phyloP scores from a whole-genome alignment of 2,888 invertebrate species.

The Ormyrus thymus region DNA sequence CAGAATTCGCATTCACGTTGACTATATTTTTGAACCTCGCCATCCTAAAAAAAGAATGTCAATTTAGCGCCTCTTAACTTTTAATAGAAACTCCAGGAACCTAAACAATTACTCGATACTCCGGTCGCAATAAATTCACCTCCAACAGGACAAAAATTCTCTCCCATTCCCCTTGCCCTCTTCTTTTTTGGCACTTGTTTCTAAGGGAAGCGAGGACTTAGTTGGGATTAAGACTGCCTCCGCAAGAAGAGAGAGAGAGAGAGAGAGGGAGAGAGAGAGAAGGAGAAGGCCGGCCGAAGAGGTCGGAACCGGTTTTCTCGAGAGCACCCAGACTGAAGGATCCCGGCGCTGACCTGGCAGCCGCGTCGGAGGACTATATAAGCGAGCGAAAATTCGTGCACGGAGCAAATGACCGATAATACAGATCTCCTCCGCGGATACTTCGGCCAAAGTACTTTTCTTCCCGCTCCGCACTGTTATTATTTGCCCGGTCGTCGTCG shows the following conservation, averaged over 20 bases:
- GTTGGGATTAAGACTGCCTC: constrained; percentile 28
- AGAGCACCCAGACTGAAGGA: constrained; percentile 11
- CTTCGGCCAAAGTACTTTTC: not conserved
- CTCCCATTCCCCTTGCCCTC: not conserved
- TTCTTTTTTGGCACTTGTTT: constrained; percentile 26
- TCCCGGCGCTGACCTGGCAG: constrained; percentile 17
- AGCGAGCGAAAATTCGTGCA: constrained; percentile 35
- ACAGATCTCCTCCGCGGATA: constrained; percentile 4
- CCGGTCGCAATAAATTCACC: too few relatives aligned
- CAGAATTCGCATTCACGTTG: too few relatives aligned
- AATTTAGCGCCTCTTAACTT: too few relatives aligned
- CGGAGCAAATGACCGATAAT: constrained; percentile 34
- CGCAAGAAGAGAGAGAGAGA: constrained; percentile 28
- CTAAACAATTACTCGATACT: too few relatives aligned
- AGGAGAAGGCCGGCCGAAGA: constrained; percentile 39
- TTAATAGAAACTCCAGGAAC: too few relatives aligned
- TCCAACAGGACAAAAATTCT: too few relatives aligned
- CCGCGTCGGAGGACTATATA: not conserved
- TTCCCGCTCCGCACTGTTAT: not conserved
- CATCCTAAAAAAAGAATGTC: not conserved
- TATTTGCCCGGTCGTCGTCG: not conserved
- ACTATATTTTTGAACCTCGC: too few relatives aligned
- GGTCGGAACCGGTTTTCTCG: constrained; percentile 4
- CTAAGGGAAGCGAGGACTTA: constrained; percentile 34
- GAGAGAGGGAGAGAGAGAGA: constrained; percentile 43